A percentile compares a stretch with the other conserved stretches of the same genome.
Evolutionary conservation across 2,797 vertebrate genomes (phyloP).

Genomic region (Myotis findleyi): DNA sequence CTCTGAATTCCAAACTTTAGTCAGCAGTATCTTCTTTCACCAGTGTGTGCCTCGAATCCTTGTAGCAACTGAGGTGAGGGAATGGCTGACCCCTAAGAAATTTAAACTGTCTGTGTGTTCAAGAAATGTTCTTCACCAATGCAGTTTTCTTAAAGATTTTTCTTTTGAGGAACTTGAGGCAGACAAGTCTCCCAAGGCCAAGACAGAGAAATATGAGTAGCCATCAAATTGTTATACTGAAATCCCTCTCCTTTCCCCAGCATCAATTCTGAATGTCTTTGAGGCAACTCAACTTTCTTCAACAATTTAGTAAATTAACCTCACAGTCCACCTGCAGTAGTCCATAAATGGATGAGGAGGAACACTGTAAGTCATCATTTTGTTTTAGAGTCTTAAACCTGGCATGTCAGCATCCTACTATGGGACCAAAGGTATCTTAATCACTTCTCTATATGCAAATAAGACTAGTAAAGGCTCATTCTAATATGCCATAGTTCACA

Average conservation of each 20-base stretch:
- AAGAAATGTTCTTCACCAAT: background rate
- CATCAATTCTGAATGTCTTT: background rate
- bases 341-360: too few species aligned
- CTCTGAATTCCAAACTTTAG: background rate
- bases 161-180: background rate
- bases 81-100: background rate
- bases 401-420: background rate
- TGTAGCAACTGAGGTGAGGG: background rate
- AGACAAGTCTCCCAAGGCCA: background rate
- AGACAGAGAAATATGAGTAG: background rate
- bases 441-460: slow-evolving; percentile 44
- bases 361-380: background rate
- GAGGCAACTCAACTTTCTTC: background rate
- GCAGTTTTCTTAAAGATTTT: background rate
- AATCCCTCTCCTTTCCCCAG: background rate
- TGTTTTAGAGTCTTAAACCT: background rate
- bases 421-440: slow-evolving; percentile 10
- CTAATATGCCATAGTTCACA: slow-evolving; percentile 49
- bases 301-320: background rate
- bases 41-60: background rate
- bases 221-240: background rate
- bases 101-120: background rate
- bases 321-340: background rate
- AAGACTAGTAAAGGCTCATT: slow-evolving; percentile 35
- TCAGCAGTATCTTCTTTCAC: background rate